Evolutionary conservation across 2,797 vertebrate species (phyloP), one percentile per base, ranked within the genome.

Genomic region (Enteromius anoplus): DNA sequence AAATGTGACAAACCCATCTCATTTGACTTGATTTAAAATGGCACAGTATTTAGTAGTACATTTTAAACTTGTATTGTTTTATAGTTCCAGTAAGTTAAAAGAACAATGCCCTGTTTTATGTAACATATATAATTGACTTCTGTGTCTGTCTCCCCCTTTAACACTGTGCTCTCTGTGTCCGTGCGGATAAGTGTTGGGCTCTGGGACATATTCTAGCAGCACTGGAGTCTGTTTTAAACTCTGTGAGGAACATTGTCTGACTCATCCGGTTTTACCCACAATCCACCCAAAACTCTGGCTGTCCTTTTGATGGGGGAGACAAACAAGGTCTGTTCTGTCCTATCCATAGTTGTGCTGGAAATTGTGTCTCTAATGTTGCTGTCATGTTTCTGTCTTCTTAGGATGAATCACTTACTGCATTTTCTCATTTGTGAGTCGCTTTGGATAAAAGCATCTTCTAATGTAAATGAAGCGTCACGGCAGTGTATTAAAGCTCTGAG

Each of bases 101-200:
- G 49, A 75, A 81, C 83, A 81, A 75, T 69, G 64, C n/a, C 40
- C 42, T 65, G 49, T 81, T 76, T 81, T 26, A 76, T 49, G 29
- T 49, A 42, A 34, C 40, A 53, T 68, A 40, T 11, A 80, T 85
- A 76, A 85, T 75, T 85, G 78, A 76, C 70, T 85, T 66, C 77
- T 79, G 45, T 75, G 77, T 85, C 64, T 42, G 77, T 81, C 29
- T 65, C 37, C 32, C 12, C 68, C 47, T 55, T 73, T 62, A 72
- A 65, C 70, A 82, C 80, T 65, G 58, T 53, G 60, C 64, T 75
- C 70, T 75, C n/a, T 77, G n/a, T 82, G 71, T 82, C 80, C 32
- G 21, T 66, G 45, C 10, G 47, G 80, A 29, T 26, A 42, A 82
- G 45, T 42, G 51, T 62, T n/a, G 45, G 29, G 58, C 29, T 81